Evolutionary conservation across 2,888 invertebrate genomes (phyloP).

Genomic region (Hirudinaria manillensis): DNA sequence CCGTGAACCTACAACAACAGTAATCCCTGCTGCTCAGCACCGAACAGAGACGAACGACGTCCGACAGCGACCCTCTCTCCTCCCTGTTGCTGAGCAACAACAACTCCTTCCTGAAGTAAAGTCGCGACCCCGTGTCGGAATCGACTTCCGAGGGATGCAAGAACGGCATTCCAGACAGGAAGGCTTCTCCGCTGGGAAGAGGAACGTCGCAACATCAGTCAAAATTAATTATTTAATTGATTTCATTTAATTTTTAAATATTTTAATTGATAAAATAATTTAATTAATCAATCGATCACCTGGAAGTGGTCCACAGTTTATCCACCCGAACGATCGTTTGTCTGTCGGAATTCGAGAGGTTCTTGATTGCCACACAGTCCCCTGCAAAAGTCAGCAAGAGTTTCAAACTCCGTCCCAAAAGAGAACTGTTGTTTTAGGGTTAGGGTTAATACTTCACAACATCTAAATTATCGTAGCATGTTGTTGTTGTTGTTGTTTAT

Average conservation of each 20-base stretch:
- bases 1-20: constrained; percentile 81
- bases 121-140: constrained; percentile 61
- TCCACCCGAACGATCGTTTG: constrained; percentile 89
- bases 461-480: no score
- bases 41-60: constrained; percentile 77
- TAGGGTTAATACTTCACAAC: no score
- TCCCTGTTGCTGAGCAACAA: constrained; percentile 81
- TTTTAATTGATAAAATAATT: neutral
- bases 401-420: neutral
- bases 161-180: constrained; percentile 88
- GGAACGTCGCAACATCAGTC: no score
- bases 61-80: constrained; percentile 81
- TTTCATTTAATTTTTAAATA: constrained; percentile 1
- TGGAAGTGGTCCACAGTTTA: constrained; percentile 83
- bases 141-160: constrained; percentile 80
- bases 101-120: constrained; percentile 89
- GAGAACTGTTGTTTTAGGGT: constrained; percentile 16
- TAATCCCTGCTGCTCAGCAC: constrained; percentile 86
- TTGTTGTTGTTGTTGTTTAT: neutral
- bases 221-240: constrained; percentile 19
- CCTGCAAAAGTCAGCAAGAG: constrained; percentile 53
- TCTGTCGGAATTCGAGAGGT: constrained; percentile 69
- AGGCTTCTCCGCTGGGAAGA: constrained; percentile 73
- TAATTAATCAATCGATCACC: constrained; percentile 59
- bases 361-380: constrained; percentile 87